phyloP scores from a whole-genome alignment of 2,113 vertebrate species.

The Artemisiospiza belli region DNA sequence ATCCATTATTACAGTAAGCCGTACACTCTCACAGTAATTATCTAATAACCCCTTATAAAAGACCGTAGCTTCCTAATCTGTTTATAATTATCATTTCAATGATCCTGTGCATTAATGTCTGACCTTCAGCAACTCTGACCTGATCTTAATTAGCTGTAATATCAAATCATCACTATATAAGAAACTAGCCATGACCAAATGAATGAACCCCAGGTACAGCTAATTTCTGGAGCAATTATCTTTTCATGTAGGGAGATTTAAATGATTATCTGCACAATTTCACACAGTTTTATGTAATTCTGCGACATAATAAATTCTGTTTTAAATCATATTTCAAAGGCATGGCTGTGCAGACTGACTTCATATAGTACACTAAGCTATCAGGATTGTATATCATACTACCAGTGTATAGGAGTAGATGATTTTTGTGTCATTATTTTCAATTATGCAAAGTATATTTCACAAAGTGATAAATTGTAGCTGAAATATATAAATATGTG shows the following conservation, averaged over 20 bases:
- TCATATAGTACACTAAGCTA: conserved; percentile 62
- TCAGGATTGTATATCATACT: conserved; percentile 26
- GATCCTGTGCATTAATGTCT: conserved; percentile 95
- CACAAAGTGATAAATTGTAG: conserved; percentile 22
- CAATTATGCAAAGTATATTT: conserved; percentile 62
- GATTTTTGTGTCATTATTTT: conserved; percentile 64
- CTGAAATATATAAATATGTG: conserved; percentile 15
- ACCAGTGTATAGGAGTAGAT: neutral
- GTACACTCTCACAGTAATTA: conserved; percentile 91
- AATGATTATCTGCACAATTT: conserved; percentile 99
- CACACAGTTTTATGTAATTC: conserved; percentile 95
- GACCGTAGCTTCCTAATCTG: conserved; percentile 99
- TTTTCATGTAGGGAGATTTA: conserved; percentile 99
- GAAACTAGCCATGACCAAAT: conserved; percentile 99
- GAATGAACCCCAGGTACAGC: conserved; percentile 98
- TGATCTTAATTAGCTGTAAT: conserved; percentile 98
- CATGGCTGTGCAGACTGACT: conserved; percentile 64
- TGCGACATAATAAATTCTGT: conserved; percentile 85
- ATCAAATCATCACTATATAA: conserved; percentile 94
- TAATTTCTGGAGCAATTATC: conserved; percentile 99
- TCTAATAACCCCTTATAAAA: conserved; percentile 94
- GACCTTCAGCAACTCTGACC: conserved; percentile 99
- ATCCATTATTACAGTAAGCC: conserved; percentile 93
- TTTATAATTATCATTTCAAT: conserved; percentile 99
- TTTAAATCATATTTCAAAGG: conserved; percentile 90